Evolutionary conservation across 2,113 vertebrate genomes (phyloP), one percentile per base, ranked within the genome.

Genomic region (Xyrauchen texanus): DNA sequence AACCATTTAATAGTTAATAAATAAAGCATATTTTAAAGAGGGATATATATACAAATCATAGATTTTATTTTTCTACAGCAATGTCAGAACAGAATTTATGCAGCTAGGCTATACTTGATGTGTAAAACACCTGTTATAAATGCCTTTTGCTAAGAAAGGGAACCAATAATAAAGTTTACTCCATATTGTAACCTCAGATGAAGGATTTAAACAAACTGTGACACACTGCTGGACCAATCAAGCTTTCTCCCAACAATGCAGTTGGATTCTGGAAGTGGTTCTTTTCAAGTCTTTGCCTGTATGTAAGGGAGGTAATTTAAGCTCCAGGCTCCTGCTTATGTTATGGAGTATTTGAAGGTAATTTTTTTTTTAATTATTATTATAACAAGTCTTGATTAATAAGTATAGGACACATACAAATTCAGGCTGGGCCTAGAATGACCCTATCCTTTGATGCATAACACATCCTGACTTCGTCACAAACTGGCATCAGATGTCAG

Each of bases 171-270:
- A 34, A 34, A 34, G 21, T 3, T 34, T 34, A 34, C 21, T 34
- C 21, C 21, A 74, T 60, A 70, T n/a, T 51, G 51, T 79, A 70
- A 63, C 63, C 42, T 34, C 63, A 68, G 6, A 21, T 45, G 45
- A 81, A 84, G 87, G 88, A 87, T 87, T 89, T 90, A 91, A 91
- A 90, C 89, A 82, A 93, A 91, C 89, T 91, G 85, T 90, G 86
- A 82, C 85, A 85, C 55, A 34, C 21, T 79, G 60, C 71, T 86
- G 82, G 81, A 79, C 81, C 77, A 9, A 11, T 13, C 61, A n/a
- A 62, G 72, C 52, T 13, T 16, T 76, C 68, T 65, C 82, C 71
- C 81, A 69, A 60, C 47, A 34, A 34, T 34, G 21, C 21, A 77
- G 70, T 81, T 58, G 51, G 51, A 71, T 52, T 55, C 57, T 9